Base-by-base conservation (phyloP, 2,888 invertebrate species). In the Cenopis cana region DNA sequence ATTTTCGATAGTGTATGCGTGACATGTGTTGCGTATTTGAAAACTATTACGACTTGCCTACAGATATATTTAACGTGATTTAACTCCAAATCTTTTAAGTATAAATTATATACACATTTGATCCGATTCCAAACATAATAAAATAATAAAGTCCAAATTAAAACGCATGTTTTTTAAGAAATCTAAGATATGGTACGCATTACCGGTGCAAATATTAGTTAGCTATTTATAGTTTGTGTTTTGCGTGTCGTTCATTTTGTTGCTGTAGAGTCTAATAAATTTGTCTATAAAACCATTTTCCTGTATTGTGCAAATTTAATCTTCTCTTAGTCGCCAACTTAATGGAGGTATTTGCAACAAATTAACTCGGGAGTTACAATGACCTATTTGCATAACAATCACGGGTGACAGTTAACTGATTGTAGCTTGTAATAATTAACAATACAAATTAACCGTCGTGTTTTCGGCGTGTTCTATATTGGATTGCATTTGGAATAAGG, bases 321-420 rank as follows among this genome's bases (percentile, higher is more conserved):
- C 82, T 83, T 82, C 79, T 79, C 75, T 80, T 81, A 81, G 82
- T 83, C 77, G 74, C 77, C 69, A 81, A 81, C 79, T 82, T 82
- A 79, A 82, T 81, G 77, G 78, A 79, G 79, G 81, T 80, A 80
- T 85, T 86, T 83, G 83, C 83, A 84, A 83, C 82, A 84, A 86
- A 87, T 86, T 85, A 85, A 84, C 82, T 81, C 76, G 50, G 54
- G 75, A 76, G 78, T 76, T 80, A 86, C 83, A 85, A 83, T 80
- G 76, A 79, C 77, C 77, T 82, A 87, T 87, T 87, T 86, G 81
- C 85, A 86, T 86, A 78, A 85, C 82, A 85, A 85, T 83, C 79
- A 80, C 77, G 77, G 78, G 76, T 78, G 83, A 79, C 82, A 82
- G 79, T 81, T 81, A 78, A 81, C 80, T 81, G 85, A 87, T 84